These are phyloP conservation scores for Leiothrix lutea DNA, from an alignment of 2,113 vertebrate genomes.

Conservation along the genomic window DNA sequence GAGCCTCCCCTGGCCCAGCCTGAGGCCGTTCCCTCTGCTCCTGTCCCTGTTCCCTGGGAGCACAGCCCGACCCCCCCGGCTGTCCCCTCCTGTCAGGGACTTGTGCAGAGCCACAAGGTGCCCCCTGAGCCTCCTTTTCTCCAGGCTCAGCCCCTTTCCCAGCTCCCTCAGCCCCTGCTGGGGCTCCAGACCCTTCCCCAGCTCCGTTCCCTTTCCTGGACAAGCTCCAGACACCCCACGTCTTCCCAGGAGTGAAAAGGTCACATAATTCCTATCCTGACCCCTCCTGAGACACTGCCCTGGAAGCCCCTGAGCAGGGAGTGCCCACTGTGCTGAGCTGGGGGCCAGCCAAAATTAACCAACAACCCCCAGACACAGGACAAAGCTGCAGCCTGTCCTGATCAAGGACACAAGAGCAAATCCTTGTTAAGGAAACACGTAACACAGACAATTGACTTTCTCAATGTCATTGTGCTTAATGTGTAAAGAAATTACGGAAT, in stretches of 20 bases:
- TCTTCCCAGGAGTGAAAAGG: neutral
- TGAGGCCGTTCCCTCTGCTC: neutral
- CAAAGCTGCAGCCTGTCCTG: conserved; percentile 6
- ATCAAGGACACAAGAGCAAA: conserved; percentile 11
- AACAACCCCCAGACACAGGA: neutral
- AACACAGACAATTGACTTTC: conserved; percentile 22
- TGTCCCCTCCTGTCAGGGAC: neutral
- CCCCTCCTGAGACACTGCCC: neutral
- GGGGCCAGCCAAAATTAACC: neutral
- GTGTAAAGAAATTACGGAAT: neutral
- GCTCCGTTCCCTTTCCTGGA: neutral
- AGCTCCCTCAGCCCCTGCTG: neutral
- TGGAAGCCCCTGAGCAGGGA: neutral
- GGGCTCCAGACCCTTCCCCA: neutral
- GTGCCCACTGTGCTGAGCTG: neutral
- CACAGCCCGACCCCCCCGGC: neutral
- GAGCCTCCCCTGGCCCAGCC: neutral
- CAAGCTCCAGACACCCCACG: neutral
- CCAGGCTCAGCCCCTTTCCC: neutral
- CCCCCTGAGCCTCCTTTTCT: neutral
- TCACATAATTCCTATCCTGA: neutral
- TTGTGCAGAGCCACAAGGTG: neutral
- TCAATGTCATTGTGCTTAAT: neutral
- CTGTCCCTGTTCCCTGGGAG: neutral
- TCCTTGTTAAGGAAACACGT: neutral